Evolutionary conservation across 2,888 invertebrate species (phyloP), one percentile per base, ranked within the genome.

Genomic region (Geophilus truncorum): DNA sequence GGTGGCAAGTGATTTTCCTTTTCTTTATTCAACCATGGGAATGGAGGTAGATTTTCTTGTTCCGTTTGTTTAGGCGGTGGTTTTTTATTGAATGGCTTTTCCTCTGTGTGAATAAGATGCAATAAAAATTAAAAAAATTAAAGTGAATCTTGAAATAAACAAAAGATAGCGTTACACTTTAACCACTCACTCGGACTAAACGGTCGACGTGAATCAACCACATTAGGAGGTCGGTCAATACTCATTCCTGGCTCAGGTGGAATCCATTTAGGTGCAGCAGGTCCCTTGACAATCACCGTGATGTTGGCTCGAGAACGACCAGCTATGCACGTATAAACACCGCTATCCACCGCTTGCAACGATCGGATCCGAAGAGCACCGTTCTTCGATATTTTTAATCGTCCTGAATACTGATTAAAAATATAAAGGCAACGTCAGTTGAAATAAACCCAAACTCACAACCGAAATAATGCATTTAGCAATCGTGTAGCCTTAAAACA

Each of bases 281-380:
- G 62, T 62, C 62, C 62, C 86, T 94, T 93, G 4, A 96, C 94
- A 32, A 92, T 90, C 57, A 96, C 89, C 0, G 92, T 92, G 80
- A 95, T 91, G 85, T 93, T 93, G 0, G 95, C 95, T 80, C 92
- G 91, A 78, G 94, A 93, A 77, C 92, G 90, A 0, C 94, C 95
- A 10, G 95, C 90, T 78, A 93, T 91, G 85, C 97, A 97, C 0
- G 94, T 93, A 86, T 96, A 97, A 4, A 92, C 89, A 0, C 96
- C 96, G 80, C 92, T 92, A 87, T 96, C 96, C 1, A 92, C 90
- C 84, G 93, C 91, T 0, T 92, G 91, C 6, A 96, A 91, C 76
- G 93, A 93, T 81, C 93, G 91, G 82, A 97, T 94, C 82, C 95
- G 91, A 18, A 97, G 89, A 30, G 95, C 95, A 15, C 96, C 97